These are phyloP conservation scores for Maniola hyperantus DNA, from an alignment of 2,888 invertebrate species.

Conservation along the genomic window DNA sequence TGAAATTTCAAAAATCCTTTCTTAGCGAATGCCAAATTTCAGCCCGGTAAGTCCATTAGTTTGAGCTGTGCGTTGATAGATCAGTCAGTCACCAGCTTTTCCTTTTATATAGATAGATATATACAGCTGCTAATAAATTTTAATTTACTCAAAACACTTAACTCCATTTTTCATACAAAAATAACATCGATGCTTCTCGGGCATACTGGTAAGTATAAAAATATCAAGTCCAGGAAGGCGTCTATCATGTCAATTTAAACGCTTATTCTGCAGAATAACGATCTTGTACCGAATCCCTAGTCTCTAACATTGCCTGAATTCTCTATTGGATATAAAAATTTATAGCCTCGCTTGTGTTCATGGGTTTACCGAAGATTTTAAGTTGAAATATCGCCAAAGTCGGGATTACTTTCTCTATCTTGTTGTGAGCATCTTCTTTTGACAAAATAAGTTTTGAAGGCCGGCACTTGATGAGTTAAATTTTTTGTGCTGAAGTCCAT, in stretches of 20 bases:
- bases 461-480: no score
- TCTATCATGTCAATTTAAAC: conserved; percentile 28
- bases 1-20: no score
- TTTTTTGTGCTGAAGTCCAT: no score
- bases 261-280: conserved; percentile 30
- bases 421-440: not conserved
- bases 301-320: conserved; percentile 22
- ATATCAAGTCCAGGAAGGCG: conserved; percentile 12
- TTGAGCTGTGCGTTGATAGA: no score
- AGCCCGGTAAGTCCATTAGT: no score
- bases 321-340: conserved; percentile 24
- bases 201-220: not conserved
- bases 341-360: conserved; percentile 24
- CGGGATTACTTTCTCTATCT: not conserved
- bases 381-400: conserved; percentile 19
- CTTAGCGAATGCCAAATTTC: no score
- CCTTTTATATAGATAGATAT: no score
- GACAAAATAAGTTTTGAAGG: not conserved
- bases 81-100: no score
- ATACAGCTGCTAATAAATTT: no score
- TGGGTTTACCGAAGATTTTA: conserved; percentile 17
- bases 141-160: no score
- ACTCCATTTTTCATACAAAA: no score
- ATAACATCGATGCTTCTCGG: not conserved
- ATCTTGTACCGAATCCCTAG: conserved; percentile 25